Evolutionary conservation across 37 sponge, comb jelly and placozoan species (phyloP).

Genomic region (Aphrocallistes beatrix): DNA sequence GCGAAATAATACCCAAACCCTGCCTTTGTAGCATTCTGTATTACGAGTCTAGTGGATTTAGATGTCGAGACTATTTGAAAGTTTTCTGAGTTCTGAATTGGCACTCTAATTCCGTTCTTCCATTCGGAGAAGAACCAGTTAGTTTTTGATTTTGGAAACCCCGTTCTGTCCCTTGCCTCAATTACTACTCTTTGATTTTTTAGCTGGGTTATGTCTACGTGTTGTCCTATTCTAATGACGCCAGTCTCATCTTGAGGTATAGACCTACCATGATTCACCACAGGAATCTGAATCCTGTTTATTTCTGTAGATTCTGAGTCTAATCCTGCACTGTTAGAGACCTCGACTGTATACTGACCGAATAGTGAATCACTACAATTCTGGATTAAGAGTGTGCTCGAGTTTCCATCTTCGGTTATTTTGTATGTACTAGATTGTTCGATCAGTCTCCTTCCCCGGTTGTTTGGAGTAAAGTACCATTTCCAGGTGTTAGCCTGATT

Average conservation of each 20-base stretch:
- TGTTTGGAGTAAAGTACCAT: not conserved
- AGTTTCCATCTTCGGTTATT: not conserved
- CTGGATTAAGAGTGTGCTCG: not conserved
- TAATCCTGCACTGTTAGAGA: not conserved
- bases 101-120: not conserved
- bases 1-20: conserved; percentile 1
- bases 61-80: not conserved
- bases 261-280: not conserved
- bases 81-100: not conserved
- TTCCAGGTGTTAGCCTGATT: not conserved
- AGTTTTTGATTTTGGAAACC: not conserved
- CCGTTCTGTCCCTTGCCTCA: not conserved
- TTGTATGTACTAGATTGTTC: not conserved
- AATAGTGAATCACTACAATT: not conserved
- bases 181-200: not conserved
- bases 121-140: conserved; percentile 4
- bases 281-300: not conserved
- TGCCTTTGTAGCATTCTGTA: not conserved
- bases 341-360: not conserved
- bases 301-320: not conserved
- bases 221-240: not conserved
- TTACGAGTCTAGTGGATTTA: not conserved
- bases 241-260: not conserved
- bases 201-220: not conserved
- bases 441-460: not conserved